Evolutionary conservation across 2,888 invertebrate genomes (phyloP), one percentile per base, ranked within the genome.

Genomic region (Ennomos erosarius): DNA sequence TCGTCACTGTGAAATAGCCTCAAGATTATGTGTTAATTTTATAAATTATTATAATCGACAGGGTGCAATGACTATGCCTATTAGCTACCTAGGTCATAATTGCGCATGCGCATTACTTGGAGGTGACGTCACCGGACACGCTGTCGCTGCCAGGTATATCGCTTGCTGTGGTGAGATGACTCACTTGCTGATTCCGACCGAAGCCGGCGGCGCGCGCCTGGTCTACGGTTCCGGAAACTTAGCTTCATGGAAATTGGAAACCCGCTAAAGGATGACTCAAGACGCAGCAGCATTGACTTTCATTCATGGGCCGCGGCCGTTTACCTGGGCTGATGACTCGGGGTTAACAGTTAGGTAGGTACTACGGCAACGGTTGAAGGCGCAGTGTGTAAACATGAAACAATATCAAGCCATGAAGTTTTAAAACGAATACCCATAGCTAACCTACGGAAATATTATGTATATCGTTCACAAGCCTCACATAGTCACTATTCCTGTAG

Each of bases 71-170:
- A n/a, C n/a, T 37, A 37, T n/a, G n/a, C n/a, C 10, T 37, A 46
- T 64, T 43, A 57, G 50, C 65, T 58, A 64, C 56, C 49, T 51
- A 60, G 55, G 26, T 6, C 26, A 26, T 6, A 26, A 26, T 26
- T 70, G 77, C 73, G 75, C 76, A 67, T 59, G 79, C 80, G 81
- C 84, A 85, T 85, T 78, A 76, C 79, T 75, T 69, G 54, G 56
- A 55, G 70, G 64, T 86, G 85, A 87, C 86, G 87, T 85, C 85
- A 86, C 68, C 55, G 49, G 6, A 26, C 61, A 10, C 56, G 68
- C 58, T 37, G 40, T 33, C 44, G 37, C 51, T 39, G 40, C 45
- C 45, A 63, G 62, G 68, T 61, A 61, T 54, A 34, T 53, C 49
- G 44, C 33, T 33, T 9, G 56, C 39, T 16, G 16, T 16, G 16